phyloP scores from a whole-genome alignment of 2,113 vertebrate genomes.

The Strix aluco region DNA sequence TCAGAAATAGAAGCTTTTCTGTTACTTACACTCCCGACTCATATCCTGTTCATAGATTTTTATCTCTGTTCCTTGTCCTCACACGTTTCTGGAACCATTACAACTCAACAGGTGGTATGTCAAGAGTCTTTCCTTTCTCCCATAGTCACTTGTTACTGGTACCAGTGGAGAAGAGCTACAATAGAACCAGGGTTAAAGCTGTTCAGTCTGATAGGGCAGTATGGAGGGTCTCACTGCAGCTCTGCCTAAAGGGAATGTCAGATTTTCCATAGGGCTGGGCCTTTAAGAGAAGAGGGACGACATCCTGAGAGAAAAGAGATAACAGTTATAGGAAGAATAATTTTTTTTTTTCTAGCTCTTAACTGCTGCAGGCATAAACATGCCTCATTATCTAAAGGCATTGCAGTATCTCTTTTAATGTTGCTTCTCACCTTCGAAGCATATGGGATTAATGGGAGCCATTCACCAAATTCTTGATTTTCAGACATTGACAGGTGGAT shows the following conservation, averaged over 20 bases:
- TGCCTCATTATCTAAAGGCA: background rate
- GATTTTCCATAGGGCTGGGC: background rate
- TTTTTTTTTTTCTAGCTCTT: background rate
- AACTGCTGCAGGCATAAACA: background rate
- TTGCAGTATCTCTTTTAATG: background rate
- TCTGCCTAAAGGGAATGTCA: background rate
- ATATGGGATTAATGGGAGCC: background rate
- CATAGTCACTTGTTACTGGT: background rate
- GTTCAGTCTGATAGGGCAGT: accelerated
- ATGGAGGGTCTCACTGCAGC: background rate
- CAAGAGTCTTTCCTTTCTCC: background rate
- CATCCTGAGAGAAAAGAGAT: background rate
- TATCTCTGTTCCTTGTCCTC: background rate
- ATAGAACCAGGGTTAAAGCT: background rate
- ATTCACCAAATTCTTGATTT: background rate
- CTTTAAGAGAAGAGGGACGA: background rate
- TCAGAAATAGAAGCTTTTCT: background rate
- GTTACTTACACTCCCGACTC: background rate
- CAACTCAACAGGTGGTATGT: background rate
- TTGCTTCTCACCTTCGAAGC: background rate
- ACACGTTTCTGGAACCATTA: background rate
- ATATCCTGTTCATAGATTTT: background rate
- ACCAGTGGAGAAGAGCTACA: background rate
- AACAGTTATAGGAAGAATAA: background rate
- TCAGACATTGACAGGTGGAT: background rate